phyloP scores from a whole-genome alignment of 2,888 invertebrate species.

The Plagodis dolabraria region DNA sequence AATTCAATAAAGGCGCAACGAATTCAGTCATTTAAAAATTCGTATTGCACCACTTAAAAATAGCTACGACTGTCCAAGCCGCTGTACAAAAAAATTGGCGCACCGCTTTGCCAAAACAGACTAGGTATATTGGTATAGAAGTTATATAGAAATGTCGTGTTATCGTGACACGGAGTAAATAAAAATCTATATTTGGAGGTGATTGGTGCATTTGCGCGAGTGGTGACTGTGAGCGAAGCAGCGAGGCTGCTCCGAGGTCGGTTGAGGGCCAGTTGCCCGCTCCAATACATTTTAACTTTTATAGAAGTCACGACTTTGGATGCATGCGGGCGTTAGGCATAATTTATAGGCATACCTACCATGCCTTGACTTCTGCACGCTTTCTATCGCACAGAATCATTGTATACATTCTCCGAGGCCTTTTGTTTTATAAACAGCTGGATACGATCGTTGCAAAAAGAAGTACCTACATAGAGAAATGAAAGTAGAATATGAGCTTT shows the following conservation, averaged over 20 bases:
- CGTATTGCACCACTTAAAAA: slow-evolving; percentile 53
- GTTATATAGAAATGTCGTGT: slow-evolving; percentile 31
- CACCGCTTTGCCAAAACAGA: slow-evolving; percentile 17
- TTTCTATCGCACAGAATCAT: slow-evolving; percentile 22
- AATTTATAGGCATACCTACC: slow-evolving; percentile 27
- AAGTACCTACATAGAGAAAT: background rate
- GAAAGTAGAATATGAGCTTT: background rate
- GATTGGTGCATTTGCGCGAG: slow-evolving; percentile 73
- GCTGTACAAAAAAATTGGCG: slow-evolving; percentile 43
- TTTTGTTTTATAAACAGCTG: slow-evolving; percentile 18
- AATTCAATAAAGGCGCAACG: slow-evolving; percentile 22
- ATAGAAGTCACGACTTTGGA: slow-evolving; percentile 45
- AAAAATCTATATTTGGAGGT: slow-evolving; percentile 73
- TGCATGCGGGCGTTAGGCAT: slow-evolving; percentile 22
- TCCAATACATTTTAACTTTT: slow-evolving; percentile 44
- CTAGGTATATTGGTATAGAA: slow-evolving; percentile 28
- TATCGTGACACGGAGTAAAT: slow-evolving; percentile 64
- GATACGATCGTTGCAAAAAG: slow-evolving; percentile 4
- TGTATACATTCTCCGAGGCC: slow-evolving; percentile 14
- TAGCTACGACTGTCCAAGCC: slow-evolving; percentile 31
- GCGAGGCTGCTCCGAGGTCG: slow-evolving; percentile 74
- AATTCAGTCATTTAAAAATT: slow-evolving; percentile 50
- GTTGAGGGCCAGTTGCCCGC: slow-evolving; percentile 59
- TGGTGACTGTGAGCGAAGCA: slow-evolving; percentile 67
- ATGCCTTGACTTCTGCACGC: slow-evolving; percentile 12